Evolutionary conservation across 1,140 invertebrate genomes (phyloP).

Genomic region (Araneus ventricosus): DNA sequence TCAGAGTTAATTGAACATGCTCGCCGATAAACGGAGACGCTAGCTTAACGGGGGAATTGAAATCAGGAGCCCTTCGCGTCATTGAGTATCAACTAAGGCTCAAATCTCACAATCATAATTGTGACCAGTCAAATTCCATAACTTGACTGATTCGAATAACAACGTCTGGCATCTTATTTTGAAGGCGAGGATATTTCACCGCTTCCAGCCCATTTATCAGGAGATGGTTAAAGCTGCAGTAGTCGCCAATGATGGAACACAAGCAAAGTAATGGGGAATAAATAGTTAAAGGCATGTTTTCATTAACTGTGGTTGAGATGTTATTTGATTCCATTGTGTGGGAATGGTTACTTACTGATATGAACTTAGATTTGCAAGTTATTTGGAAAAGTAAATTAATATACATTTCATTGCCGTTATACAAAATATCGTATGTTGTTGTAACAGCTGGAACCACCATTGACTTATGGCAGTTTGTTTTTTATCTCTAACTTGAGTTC

Average conservation of each 20-base stretch:
- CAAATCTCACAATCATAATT: slow-evolving; percentile 28
- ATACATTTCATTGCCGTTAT: no score
- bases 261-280: background rate
- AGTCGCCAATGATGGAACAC: background rate
- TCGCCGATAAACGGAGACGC: background rate
- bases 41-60: slow-evolving; percentile 21
- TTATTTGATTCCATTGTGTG: background rate
- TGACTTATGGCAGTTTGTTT: no score
- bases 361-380: no score
- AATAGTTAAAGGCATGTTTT: background rate
- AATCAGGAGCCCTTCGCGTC: background rate
- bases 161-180: slow-evolving; percentile 29
- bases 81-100: slow-evolving; percentile 27
- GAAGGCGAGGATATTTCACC: background rate
- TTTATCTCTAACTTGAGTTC: no score
- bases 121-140: slow-evolving; percentile 34
- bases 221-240: background rate
- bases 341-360: no score
- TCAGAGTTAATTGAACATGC: slow-evolving; percentile 18
- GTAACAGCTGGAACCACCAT: no score
- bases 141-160: slow-evolving; percentile 24
- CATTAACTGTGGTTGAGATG: background rate
- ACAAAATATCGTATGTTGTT: no score
- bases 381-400: no score
- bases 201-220: background rate